phyloP scores from a whole-genome alignment of 2,113 vertebrate species.

The Cottus gobio region DNA sequence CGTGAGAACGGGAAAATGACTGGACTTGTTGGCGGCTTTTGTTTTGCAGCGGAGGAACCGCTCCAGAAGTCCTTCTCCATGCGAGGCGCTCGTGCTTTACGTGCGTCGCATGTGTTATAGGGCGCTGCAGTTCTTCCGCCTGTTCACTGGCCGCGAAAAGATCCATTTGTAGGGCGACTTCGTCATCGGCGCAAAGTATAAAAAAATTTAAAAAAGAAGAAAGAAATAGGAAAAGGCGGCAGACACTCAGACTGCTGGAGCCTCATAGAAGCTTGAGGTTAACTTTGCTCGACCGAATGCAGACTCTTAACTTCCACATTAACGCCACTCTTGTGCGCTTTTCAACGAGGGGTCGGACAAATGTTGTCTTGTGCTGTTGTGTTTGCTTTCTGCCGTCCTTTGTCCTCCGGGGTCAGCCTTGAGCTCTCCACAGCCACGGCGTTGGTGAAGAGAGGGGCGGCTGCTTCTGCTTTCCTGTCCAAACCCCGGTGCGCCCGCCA shows the following conservation, averaged over 20 bases:
- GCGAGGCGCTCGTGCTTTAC: neutral
- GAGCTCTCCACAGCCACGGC: neutral
- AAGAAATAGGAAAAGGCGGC: too few species aligned
- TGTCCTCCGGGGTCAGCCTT: slow-evolving; percentile 35
- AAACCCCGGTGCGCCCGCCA: neutral
- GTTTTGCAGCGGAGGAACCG: neutral
- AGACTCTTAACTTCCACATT: neutral
- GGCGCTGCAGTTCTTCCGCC: neutral
- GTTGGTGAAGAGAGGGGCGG: neutral
- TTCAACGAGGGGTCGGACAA: neutral
- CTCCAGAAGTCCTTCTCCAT: too few species aligned
- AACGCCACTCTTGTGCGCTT: neutral
- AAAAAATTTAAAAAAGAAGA: too few species aligned
- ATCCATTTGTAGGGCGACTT: neutral
- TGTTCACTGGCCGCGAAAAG: neutral
- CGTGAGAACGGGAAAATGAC: neutral
- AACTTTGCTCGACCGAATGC: neutral
- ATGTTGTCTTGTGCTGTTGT: neutral
- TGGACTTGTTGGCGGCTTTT: neutral
- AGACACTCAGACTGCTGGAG: too few species aligned
- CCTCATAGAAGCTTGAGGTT: too few species aligned
- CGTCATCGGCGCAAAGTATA: too few species aligned
- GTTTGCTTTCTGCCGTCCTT: slow-evolving; percentile 16
- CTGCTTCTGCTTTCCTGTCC: neutral
- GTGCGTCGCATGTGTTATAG: neutral